Conservation (phyloP, 2,113 vertebrate genomes). For the Gila orcuttii region DNA sequence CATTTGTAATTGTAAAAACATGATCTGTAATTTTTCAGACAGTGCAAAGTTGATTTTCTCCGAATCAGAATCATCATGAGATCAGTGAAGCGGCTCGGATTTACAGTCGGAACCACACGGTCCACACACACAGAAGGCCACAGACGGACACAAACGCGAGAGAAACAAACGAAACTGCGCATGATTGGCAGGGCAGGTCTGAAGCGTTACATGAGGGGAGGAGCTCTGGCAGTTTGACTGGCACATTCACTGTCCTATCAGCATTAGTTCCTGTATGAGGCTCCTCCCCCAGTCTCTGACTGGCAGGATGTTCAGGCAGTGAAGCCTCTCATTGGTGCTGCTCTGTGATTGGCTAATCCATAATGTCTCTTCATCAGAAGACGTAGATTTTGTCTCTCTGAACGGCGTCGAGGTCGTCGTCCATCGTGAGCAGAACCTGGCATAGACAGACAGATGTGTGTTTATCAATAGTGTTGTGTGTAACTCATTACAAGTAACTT, state of each 20-base stretch:
- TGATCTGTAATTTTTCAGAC: conserved; percentile 41
- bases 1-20: conserved; percentile 58
- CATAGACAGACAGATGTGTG: background rate
- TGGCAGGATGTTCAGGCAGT: background rate
- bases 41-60: conserved; percentile 64
- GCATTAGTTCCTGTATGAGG: background rate
- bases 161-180: conserved; percentile 30
- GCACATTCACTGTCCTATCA: conserved; percentile 44
- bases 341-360: conserved; percentile 10
- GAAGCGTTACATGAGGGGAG: conserved; percentile 10
- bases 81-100: conserved; percentile 50
- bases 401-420: conserved; percentile 90
- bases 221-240: conserved; percentile 39
- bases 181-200: conserved; percentile 40
- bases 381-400: conserved; percentile 97
- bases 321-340: conserved; percentile 11
- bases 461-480: no score
- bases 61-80: conserved; percentile 47
- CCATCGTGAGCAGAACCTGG: conserved; percentile 93
- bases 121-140: conserved; percentile 37
- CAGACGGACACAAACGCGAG: background rate
- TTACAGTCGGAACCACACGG: conserved; percentile 68
- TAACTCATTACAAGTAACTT: no score
- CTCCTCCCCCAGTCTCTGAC: background rate
- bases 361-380: conserved; percentile 72